Conservation (phyloP, 37 sponge, comb jelly and placozoan species). For the Ephydatia muelleri region DNA sequence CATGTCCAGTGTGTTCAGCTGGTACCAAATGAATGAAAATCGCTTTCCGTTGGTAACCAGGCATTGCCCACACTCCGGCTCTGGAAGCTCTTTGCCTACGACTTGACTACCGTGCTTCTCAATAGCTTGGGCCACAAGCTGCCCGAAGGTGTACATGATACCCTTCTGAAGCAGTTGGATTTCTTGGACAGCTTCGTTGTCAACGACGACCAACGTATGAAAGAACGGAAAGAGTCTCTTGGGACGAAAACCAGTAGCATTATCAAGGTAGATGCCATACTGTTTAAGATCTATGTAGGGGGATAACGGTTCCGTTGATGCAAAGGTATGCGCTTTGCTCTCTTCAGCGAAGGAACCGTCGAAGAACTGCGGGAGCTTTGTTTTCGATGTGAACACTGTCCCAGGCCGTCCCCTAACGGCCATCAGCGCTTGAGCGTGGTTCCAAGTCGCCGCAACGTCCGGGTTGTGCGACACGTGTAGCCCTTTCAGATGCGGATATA, state of each 20-base stretch:
- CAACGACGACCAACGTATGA: constrained; percentile 55
- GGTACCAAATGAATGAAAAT: constrained; percentile 78
- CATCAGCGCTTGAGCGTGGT: neutral
- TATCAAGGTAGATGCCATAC: neutral
- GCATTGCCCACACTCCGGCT: constrained; percentile 69
- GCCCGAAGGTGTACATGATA: constrained; percentile 31
- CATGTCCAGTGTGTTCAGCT: constrained; percentile 71
- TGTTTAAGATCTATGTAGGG: constrained; percentile 36
- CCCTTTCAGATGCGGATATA: constrained; percentile 25
- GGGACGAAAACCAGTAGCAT: constrained; percentile 8
- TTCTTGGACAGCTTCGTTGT: constrained; percentile 32
- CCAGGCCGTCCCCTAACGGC: constrained; percentile 52
- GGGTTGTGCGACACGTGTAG: constrained; percentile 24
- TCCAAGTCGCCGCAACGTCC: constrained; percentile 39
- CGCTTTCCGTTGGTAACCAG: constrained; percentile 70
- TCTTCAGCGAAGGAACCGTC: neutral
- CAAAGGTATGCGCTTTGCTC: neutral
- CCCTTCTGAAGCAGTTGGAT: constrained; percentile 62
- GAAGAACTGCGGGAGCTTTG: constrained; percentile 27
- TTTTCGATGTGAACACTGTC: constrained; percentile 30
- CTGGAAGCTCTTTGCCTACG: constrained; percentile 35
- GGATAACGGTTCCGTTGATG: neutral
- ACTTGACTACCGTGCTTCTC: constrained; percentile 22
- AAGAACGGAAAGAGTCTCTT: constrained; percentile 37
- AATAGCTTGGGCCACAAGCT: constrained; percentile 47